Evolutionary conservation across 1,140 invertebrate species (phyloP), one percentile per base, ranked within the genome.

Genomic region (Cyclargus thomasi): DNA sequence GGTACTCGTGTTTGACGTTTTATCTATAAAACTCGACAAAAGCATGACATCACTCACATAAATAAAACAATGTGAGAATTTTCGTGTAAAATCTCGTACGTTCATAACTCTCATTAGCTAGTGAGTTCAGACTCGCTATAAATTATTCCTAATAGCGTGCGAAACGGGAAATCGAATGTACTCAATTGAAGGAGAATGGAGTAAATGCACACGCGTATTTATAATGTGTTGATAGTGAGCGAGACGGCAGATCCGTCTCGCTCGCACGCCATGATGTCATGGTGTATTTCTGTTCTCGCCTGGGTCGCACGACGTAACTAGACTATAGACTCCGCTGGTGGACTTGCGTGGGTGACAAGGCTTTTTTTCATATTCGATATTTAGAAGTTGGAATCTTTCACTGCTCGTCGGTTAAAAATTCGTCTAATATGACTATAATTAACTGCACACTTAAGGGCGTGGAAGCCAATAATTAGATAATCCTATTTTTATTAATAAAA

Each of bases 181-280:
- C n/a, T 55, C 53, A 55, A 79, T 81, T 76, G 77, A 77, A 82
- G 72, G 74, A 65, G 76, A 84, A 85, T 83, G 78, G 65, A 85
- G 83, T 88, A 85, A 86, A 85, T 85, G 77, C 78, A 81, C 79
- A 83, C 71, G 75, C 76, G 77, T 86, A 85, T 85, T 85, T 84
- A 82, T 82, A 86, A 75, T 78, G 70, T 77, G 75, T 73, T 70
- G 69, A 69, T 81, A 70, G 77, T 62, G 77, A 81, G 67, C 62
- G 77, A 67, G 75, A 82, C 64, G 63, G 72, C 69, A 64, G 59
- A 67, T 39, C 11, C 62, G 67, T 85, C 80, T 81, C 81, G 65
- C 68, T 90, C 83, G 73, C 80, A 79, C 82, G 82, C 84, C 85
- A 88, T 90, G 87, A 90, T 88, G 85, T 90, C 87, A 90, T 90